phyloP scores from a whole-genome alignment of 2,888 invertebrate genomes.

The Mamestra brassicae region DNA sequence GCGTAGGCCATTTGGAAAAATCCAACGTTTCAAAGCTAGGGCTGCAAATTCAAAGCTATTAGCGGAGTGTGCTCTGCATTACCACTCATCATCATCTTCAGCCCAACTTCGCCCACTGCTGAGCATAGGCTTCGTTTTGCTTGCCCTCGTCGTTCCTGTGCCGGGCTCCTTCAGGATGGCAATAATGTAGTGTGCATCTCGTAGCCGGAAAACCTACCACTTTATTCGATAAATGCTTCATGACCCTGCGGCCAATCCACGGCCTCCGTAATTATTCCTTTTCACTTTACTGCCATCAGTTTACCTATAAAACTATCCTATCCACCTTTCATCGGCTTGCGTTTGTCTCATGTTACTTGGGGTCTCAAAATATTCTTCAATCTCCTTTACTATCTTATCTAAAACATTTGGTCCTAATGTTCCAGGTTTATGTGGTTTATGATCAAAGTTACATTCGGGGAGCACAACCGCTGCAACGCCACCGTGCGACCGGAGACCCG shows the following conservation, averaged over 20 bases:
- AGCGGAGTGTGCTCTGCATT: too few relatives aligned
- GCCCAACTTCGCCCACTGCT: too few relatives aligned
- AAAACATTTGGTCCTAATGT: not conserved
- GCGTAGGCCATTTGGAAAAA: too few relatives aligned
- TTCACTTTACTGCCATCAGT: not conserved
- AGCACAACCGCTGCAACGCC: constrained; percentile 95
- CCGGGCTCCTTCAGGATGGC: too few relatives aligned
- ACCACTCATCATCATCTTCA: too few relatives aligned
- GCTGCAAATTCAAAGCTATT: too few relatives aligned
- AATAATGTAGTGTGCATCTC: too few relatives aligned
- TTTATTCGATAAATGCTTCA: not conserved
- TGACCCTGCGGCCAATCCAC: not conserved
- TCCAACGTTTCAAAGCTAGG: too few relatives aligned
- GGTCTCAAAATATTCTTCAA: not conserved
- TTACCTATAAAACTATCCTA: not conserved
- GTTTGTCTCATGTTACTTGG: not conserved
- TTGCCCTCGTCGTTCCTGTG: too few relatives aligned
- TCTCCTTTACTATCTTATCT: not conserved
- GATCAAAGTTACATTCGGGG: constrained; percentile 97
- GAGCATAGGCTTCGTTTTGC: too few relatives aligned
- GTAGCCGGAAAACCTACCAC: not conserved
- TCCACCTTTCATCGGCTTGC: too few relatives aligned
- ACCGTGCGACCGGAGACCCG: constrained; percentile 94
- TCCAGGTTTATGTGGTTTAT: constrained; percentile 97
- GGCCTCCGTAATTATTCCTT: too few relatives aligned